These are phyloP conservation scores for Coptodon rendalli DNA, from an alignment of 2,113 vertebrate genomes.

Conservation along the genomic window DNA sequence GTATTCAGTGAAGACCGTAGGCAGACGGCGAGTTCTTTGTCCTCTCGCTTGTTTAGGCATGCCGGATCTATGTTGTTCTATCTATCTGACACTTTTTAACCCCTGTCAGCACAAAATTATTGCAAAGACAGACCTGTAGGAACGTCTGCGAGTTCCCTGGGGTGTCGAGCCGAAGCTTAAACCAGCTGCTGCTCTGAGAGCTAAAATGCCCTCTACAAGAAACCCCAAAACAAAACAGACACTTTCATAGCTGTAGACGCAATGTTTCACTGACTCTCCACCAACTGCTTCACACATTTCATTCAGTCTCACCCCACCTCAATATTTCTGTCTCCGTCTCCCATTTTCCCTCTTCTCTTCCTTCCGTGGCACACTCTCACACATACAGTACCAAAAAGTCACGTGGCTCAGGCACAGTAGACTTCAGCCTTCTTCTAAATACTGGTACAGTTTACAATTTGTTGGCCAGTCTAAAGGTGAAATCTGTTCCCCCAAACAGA, in stretches of 20 bases:
- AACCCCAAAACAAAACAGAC: not conserved
- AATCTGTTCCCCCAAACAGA: not conserved
- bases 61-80: conserved; percentile 7
- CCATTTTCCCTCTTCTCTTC: not conserved
- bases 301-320: not conserved
- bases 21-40: not conserved
- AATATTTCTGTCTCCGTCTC: not conserved
- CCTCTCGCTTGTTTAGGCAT: not conserved
- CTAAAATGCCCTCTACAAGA: conserved; percentile 9
- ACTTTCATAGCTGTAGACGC: not conserved
- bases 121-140: conserved; percentile 24
- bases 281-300: not conserved
- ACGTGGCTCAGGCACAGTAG: not conserved
- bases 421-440: not conserved
- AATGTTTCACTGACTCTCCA: not conserved
- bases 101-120: conserved; percentile 27
- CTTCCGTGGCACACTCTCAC: not conserved
- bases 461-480: not conserved
- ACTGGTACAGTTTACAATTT: not conserved
- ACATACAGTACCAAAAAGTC: not conserved
- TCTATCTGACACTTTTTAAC: conserved; percentile 31
- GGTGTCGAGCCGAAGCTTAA: conserved; percentile 25
- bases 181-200: conserved; percentile 38
- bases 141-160: conserved; percentile 26
- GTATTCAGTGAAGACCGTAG: not conserved